Conservation (phyloP, 2,113 vertebrate genomes). For the Illadopsis cleaveri region DNA sequence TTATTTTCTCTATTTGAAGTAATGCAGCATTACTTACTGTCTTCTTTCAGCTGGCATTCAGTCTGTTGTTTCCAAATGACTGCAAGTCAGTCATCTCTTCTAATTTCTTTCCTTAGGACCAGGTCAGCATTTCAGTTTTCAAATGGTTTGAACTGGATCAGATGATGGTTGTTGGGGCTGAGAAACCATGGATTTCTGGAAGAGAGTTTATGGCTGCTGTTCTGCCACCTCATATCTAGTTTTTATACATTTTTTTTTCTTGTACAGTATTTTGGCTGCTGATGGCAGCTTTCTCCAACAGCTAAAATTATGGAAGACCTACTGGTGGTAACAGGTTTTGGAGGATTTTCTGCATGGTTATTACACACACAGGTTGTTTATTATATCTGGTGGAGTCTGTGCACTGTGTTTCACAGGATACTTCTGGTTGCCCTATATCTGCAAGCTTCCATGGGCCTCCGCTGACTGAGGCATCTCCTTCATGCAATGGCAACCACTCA, state of each 20-base stretch:
- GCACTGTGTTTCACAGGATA: fast-evolving
- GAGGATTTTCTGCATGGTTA: neutral
- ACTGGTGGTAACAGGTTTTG: neutral
- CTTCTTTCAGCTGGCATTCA: neutral
- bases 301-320: fast-evolving
- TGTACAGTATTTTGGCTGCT: neutral
- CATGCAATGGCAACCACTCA: fast-evolving
- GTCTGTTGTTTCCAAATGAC: neutral
- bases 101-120: neutral
- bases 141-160: neutral
- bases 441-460: neutral
- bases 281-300: neutral
- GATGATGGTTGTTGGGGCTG: neutral
- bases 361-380: neutral
- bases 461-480: neutral
- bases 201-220: neutral
- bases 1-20: neutral
- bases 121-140: neutral
- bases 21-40: neutral
- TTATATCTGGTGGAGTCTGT: neutral
- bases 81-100: neutral
- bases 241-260: neutral
- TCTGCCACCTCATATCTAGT: neutral
- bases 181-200: neutral
- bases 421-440: neutral